Conservation (phyloP, 2,113 vertebrate genomes). For the Phyllopteryx taeniolatus region DNA sequence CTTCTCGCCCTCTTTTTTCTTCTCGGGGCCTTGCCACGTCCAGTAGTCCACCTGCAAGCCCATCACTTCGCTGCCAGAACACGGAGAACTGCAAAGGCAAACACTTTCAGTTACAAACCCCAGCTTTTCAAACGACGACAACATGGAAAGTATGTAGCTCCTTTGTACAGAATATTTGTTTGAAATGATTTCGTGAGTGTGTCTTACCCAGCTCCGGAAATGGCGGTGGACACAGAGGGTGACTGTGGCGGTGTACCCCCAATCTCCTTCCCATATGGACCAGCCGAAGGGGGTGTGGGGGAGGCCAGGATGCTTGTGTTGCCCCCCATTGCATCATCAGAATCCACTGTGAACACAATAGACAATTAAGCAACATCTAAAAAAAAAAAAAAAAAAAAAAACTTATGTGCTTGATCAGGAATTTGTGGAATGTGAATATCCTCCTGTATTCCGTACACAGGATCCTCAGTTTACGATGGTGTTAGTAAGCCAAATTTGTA, state of each 20-base stretch:
- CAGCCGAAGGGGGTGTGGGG: conserved; percentile 65
- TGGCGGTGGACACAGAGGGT: conserved; percentile 82
- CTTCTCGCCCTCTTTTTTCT: conserved; percentile 79
- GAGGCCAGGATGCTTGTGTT: conserved; percentile 79
- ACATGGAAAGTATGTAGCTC: not conserved
- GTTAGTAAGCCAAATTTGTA: not conserved
- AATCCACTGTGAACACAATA: conserved; percentile 76
- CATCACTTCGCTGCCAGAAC: conserved; percentile 86
- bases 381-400: not conserved
- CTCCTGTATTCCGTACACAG: not conserved
- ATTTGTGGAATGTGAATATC: not conserved
- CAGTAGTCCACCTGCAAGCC: conserved; percentile 93
- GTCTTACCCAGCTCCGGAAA: conserved; percentile 76
- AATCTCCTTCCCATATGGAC: conserved; percentile 79
- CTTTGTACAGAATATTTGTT: not conserved
- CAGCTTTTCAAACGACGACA: conserved; percentile 48
- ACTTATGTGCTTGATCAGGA: not conserved
- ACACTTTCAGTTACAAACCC: not conserved
- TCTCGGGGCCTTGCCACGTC: conserved; percentile 81
- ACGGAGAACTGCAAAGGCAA: conserved; percentile 55
- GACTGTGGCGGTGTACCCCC: conserved; percentile 84
- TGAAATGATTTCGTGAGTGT: not conserved
- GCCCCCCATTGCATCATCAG: conserved; percentile 81
- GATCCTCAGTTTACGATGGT: not conserved
- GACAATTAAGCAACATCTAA: not conserved